phyloP scores from a whole-genome alignment of 1,140 invertebrate genomes.

The Drosophila nannoptera region DNA sequence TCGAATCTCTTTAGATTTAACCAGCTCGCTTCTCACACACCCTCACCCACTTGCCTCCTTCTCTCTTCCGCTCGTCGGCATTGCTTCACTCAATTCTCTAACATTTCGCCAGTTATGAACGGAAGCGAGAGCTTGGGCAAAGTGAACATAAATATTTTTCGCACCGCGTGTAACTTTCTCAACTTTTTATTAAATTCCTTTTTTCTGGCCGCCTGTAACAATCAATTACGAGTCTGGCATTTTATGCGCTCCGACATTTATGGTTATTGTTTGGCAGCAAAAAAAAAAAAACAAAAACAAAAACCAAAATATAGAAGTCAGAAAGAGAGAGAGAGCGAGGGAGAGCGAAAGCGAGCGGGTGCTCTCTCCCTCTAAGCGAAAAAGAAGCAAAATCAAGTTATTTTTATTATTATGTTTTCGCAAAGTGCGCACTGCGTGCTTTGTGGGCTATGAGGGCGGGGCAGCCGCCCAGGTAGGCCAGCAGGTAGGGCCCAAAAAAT shows the following conservation, averaged over 20 bases:
- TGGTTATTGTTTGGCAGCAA: constrained; percentile 70
- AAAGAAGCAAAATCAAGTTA: constrained; percentile 60
- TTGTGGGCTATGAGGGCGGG: constrained; percentile 25
- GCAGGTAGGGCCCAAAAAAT: constrained; percentile 49
- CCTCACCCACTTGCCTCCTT: neutral
- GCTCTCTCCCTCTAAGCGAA: neutral
- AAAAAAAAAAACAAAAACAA: constrained; percentile 33
- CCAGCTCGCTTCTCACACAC: neutral
- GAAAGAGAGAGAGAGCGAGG: constrained; percentile 33
- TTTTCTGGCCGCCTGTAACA: constrained; percentile 53
- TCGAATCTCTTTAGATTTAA: constrained; percentile 16
- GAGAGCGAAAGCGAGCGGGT: neutral
- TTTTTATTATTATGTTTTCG: constrained; percentile 71
- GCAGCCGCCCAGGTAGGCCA: constrained; percentile 37
- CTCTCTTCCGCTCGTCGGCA: neutral
- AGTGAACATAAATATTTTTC: constrained; percentile 55
- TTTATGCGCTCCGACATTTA: constrained; percentile 67
- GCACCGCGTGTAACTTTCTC: constrained; percentile 60
- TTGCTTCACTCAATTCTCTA: constrained; percentile 7
- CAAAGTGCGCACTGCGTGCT: constrained; percentile 31
- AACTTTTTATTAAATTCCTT: constrained; percentile 72
- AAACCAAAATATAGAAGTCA: constrained; percentile 30
- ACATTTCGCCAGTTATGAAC: constrained; percentile 16
- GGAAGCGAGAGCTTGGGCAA: constrained; percentile 4
- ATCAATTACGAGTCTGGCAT: constrained; percentile 66